Evolutionary conservation across 2,113 vertebrate genomes (phyloP).

Genomic region (Pluvialis apricaria): DNA sequence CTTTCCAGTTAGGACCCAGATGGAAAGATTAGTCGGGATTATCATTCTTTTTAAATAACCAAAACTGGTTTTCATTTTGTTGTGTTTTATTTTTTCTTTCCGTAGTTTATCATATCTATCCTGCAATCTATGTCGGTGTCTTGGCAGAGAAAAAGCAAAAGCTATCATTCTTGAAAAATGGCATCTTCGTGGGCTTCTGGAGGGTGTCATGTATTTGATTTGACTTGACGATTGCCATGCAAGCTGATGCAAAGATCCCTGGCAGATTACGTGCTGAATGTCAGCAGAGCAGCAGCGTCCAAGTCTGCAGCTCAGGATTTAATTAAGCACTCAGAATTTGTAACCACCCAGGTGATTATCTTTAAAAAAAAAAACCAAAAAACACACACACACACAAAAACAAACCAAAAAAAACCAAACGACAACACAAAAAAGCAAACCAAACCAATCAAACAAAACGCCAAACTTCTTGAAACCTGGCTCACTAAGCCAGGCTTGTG

Average conservation of each 20-base stretch:
- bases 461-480: not conserved
- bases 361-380: not conserved
- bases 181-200: not conserved
- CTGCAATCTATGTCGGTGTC: not conserved
- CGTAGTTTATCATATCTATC: not conserved
- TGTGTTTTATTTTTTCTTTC: not conserved
- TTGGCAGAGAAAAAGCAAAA: not conserved
- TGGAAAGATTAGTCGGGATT: not conserved
- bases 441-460: not conserved
- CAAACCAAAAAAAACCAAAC: not conserved
- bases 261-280: not conserved
- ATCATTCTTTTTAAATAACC: not conserved
- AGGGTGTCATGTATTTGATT: not conserved
- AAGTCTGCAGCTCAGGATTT: not conserved
- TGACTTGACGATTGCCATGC: not conserved
- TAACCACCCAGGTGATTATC: not conserved
- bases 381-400: no score
- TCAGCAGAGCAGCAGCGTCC: not conserved
- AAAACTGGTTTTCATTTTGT: not conserved
- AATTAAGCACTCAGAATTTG: not conserved
- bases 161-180: not conserved
- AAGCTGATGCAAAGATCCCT: not conserved
- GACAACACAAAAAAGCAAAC: not conserved
- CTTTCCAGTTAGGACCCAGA: not conserved
- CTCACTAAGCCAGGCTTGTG: not conserved